Conservation (phyloP, 2,888 invertebrate species). For the Pheosia gnoma region DNA sequence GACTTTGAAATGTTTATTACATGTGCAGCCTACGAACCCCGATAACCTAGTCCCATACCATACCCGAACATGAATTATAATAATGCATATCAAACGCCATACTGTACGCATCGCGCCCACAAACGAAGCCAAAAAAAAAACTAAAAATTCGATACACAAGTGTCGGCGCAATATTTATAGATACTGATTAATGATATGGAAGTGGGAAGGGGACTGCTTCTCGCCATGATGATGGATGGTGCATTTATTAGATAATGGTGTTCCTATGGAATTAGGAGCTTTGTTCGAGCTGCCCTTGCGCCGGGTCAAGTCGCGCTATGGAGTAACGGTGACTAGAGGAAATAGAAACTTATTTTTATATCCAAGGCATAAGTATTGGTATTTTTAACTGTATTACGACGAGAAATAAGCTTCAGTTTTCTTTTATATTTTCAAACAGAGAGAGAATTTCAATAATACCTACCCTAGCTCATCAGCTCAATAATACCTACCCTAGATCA, state of each 20-base stretch:
- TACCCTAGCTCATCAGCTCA: no score
- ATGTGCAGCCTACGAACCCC: not conserved
- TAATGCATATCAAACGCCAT: conserved; percentile 10
- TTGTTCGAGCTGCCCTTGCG: conserved; percentile 73
- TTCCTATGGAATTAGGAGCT: conserved; percentile 80
- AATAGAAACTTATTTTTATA: not conserved
- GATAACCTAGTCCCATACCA: not conserved
- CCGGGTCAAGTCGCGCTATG: conserved; percentile 35
- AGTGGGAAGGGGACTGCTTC: conserved; percentile 68
- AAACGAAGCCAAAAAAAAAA: conserved; percentile 38
- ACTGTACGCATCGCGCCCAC: conserved; percentile 15
- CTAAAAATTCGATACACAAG: conserved; percentile 70
- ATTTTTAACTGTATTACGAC: no score
- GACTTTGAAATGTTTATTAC: no score
- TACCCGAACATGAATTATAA: conserved; percentile 2
- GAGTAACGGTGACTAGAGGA: not conserved
- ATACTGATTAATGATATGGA: conserved; percentile 81
- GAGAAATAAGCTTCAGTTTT: no score
- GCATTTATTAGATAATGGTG: conserved; percentile 81
- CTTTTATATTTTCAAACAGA: no score
- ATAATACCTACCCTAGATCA: no score
- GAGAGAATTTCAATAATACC: no score
- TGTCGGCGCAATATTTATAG: conserved; percentile 77
- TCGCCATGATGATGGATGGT: conserved; percentile 71
- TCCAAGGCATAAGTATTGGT: not conserved